Evolutionary conservation across 2,888 invertebrate genomes (phyloP).

Genomic region (Athalia circularis): DNA sequence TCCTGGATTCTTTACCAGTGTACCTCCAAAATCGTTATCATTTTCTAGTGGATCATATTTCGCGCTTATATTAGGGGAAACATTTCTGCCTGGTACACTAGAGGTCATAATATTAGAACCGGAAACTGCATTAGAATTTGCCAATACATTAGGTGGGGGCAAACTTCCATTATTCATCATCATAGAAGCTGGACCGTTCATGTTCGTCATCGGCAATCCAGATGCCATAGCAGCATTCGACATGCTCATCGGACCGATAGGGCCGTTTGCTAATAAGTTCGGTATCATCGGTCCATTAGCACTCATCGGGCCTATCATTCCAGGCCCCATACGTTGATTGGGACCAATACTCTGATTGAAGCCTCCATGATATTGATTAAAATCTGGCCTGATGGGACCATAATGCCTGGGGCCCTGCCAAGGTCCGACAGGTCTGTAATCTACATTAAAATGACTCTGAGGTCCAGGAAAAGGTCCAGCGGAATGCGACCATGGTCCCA

Average conservation of each 20-base stretch:
- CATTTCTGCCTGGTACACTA: slow-evolving; percentile 56
- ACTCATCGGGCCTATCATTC: slow-evolving; percentile 52
- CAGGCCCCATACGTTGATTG: slow-evolving; percentile 62
- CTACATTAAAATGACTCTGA: slow-evolving; percentile 64
- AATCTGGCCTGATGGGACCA: slow-evolving; percentile 69
- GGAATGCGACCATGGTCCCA: slow-evolving; percentile 68
- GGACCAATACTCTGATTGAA: slow-evolving; percentile 65
- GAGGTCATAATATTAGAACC: slow-evolving; percentile 56
- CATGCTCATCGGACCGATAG: slow-evolving; percentile 59
- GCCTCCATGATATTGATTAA: slow-evolving; percentile 50
- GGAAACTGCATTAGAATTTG: slow-evolving; percentile 39
- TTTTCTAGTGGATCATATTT: slow-evolving; percentile 62
- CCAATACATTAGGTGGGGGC: slow-evolving; percentile 25
- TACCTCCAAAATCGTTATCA: slow-evolving; percentile 51
- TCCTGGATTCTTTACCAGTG: slow-evolving; percentile 48
- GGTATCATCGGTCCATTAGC: slow-evolving; percentile 54
- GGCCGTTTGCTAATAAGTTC: slow-evolving; percentile 51
- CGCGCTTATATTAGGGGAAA: slow-evolving; percentile 57
- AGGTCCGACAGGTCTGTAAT: slow-evolving; percentile 67
- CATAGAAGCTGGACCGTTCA: slow-evolving; percentile 59
- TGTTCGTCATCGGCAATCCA: slow-evolving; percentile 55
- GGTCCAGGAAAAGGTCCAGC: slow-evolving; percentile 63
- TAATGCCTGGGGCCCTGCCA: slow-evolving; percentile 71
- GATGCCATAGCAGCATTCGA: slow-evolving; percentile 52
- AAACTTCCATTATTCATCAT: slow-evolving; percentile 54